Evolutionary conservation across 2,113 vertebrate species (phyloP), one percentile per base, ranked within the genome.

Genomic region (Ctenodactylus gundi): DNA sequence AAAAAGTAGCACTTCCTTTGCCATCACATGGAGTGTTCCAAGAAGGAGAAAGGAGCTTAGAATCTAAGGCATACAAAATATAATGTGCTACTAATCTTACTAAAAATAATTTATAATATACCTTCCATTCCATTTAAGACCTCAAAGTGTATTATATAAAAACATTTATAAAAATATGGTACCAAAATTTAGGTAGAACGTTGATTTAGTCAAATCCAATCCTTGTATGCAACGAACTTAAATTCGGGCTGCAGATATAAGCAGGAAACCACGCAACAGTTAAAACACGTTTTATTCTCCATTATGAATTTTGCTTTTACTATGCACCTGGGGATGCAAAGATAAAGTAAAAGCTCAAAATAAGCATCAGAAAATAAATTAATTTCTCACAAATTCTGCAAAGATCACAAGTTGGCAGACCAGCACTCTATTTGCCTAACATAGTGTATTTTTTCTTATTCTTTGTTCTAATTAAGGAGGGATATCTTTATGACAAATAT

Each of bases 391-490:
- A 68, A 78, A 75, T 91, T 89, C 46, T 90, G 53, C 8, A 57
- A 87, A 87, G 81, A 65, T 87, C 21, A 73, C 39, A 85, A 65
- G 39, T 4, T 53, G 6, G 76, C 55, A 78, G 58, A 64, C 29
- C 34, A 75, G 67, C 93, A 20, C 18, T 93, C 6, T 44, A 60
- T 57, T 88, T 85, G 75, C 36, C 44, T 82, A 46, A 17, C 20
- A 64, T 13, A 62, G 25, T 23, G 8, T 6, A 41, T 49, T 68
- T 58, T 51, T 81, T 73, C 12, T 29, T 58, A 67, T 64, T 25
- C 36, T 10, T 91, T 80, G 17, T 88, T 94, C 87, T 94, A 93
- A 91, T 93, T 85, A 87, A 88, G 82, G 23, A 62, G 29, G 17
- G 53, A 34, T 93, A 62, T 36, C 82, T 85, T 82, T 75, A 95